Conservation (phyloP, 2,797 vertebrate genomes). For the Enteromius unitaeniatus region DNA sequence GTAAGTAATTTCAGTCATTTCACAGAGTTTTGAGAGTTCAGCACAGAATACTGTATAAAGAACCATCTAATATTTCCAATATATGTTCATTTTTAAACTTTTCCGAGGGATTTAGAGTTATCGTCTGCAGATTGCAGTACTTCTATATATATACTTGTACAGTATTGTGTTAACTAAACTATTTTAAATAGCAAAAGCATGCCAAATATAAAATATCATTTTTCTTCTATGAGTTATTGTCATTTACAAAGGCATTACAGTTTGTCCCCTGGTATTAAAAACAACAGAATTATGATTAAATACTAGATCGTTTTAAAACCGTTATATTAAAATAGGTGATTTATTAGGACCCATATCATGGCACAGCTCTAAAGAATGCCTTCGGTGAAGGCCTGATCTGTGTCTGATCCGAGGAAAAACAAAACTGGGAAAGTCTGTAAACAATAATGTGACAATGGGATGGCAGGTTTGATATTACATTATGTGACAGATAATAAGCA, state of each 20-base stretch:
- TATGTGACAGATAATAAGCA: conserved; percentile 35
- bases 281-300: conserved; percentile 76
- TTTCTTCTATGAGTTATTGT: conserved; percentile 41
- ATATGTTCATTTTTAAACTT: conserved; percentile 73
- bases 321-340: conserved; percentile 59
- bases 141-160: conserved; percentile 75
- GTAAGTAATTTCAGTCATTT: conserved; percentile 71
- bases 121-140: conserved; percentile 85
- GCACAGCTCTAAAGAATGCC: conserved; percentile 45
- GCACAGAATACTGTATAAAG: conserved; percentile 64
- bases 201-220: conserved; percentile 78
- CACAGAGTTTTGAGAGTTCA: conserved; percentile 69
- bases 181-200: conserved; percentile 85
- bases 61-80: conserved; percentile 19
- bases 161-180: conserved; percentile 85
- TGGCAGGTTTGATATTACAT: conserved; percentile 14
- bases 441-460: neutral
- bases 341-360: conserved; percentile 25
- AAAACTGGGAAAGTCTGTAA: conserved; percentile 7
- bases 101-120: conserved; percentile 75
- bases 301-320: conserved; percentile 70
- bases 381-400: conserved; percentile 39
- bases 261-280: conserved; percentile 48
- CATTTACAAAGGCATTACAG: conserved; percentile 54
- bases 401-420: conserved; percentile 29